A percentile compares a stretch with the other conserved stretches of the same genome.
Conservation (phyloP, 2,113 vertebrate species). For the Cinclus cinclus region DNA sequence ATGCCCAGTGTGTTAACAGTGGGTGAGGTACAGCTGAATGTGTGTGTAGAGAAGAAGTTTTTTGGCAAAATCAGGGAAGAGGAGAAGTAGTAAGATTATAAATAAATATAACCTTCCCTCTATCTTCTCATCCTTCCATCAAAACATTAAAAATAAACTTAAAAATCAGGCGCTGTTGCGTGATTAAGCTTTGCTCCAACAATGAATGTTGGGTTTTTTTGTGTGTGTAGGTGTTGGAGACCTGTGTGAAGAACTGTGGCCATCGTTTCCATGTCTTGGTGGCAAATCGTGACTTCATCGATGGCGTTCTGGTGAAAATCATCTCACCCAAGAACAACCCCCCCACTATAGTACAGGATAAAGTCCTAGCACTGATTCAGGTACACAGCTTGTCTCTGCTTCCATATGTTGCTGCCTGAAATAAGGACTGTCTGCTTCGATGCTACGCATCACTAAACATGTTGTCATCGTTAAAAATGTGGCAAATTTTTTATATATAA, state of each 20-base stretch:
- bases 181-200: not conserved
- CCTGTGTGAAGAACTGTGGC: constrained; percentile 99
- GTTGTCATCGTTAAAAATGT: constrained; percentile 22
- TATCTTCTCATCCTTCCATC: not conserved
- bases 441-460: not conserved
- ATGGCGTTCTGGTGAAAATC: constrained; percentile 94
- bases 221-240: constrained; percentile 88
- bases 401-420: constrained; percentile 22
- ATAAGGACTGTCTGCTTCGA: constrained; percentile 1
- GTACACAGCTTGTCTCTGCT: constrained; percentile 69
- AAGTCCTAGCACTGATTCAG: constrained; percentile 96
- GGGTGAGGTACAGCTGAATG: not conserved
- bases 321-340: constrained; percentile 97
- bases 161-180: not conserved
- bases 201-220: not conserved
- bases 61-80: not conserved
- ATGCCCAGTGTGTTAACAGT: not conserved
- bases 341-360: constrained; percentile 96
- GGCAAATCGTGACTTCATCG: constrained; percentile 94
- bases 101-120: not conserved
- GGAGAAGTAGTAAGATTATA: not conserved
- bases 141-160: not conserved
- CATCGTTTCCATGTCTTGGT: constrained; percentile 95
- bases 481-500: not conserved
- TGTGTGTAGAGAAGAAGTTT: not conserved